Base-by-base conservation (phyloP, 1,140 invertebrate genomes). In the Scylla paramamosain region DNA sequence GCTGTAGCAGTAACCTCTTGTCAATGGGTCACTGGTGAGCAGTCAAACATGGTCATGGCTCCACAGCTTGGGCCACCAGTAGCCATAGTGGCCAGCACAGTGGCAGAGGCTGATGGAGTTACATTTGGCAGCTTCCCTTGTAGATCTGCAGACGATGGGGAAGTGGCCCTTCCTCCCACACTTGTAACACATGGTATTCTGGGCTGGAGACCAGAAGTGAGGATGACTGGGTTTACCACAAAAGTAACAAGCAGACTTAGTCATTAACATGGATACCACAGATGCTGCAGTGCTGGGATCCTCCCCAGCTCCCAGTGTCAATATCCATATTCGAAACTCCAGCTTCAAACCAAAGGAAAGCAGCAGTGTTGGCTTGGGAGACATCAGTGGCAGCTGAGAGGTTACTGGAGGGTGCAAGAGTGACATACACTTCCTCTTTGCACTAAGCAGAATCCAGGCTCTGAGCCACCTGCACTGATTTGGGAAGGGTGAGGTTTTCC, bases 81-180 rank as follows among this genome's bases (percentile, higher is more conserved):
- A 10, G 59, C 20, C 10, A 28, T 10, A 90, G 10, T 32, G 28
- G 12, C 39, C 45, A 46, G 45, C 8, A 46, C 88, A 45, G 48
- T 8, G 46, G 25, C 25, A 8, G 84, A 12, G 4, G 25, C 84
- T 87, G 84, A 28, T 45, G 14, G 6, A 2, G 39, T n/a, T 87
- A 45, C 39, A 28, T 16, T 25, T 87, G 39, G 6, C 39, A 29
- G 31, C 39, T 8, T 87, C 31, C 31, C 12, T 87, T 39, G 84
- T 7, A 29, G 84, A 14, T 87, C 20, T 87, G 28, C 84, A 87
- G 31, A 31, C 28, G 20, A 6, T 87, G 84, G 84, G 10, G 84
- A 87, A 87, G 28, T 87, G 84, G 28, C 84, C 84, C 20, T 29
- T 87, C 84, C 39, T 87, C 39, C 84, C 84, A 87, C 39, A 87